Evolutionary conservation across 2,888 invertebrate species (phyloP), one percentile per base, ranked within the genome.

Genomic region (Andrena minutula): DNA sequence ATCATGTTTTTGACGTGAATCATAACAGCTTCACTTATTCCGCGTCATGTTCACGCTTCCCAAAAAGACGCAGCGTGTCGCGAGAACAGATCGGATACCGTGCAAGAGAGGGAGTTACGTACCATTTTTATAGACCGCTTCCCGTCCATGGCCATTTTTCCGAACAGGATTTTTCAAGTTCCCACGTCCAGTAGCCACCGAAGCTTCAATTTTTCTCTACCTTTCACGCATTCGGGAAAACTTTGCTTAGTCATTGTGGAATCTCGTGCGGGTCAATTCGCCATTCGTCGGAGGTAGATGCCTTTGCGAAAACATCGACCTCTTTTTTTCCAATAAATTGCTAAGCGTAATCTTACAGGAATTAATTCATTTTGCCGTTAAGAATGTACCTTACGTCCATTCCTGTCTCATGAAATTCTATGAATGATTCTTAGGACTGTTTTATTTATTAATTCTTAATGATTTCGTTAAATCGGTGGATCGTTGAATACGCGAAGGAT

Each of bases 201-300:
- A 83, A 83, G 76, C 64, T 51, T 70, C 49, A 70, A 82, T 89
- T 90, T 91, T 89, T 83, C 82, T 77, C 79, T 85, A 82, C 79
- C 88, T 89, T 91, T 91, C 87, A 84, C 84, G 84, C 85, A 88
- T 90, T 91, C 86, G 84, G 81, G 75, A 86, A 76, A 86, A 92
- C 90, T 90, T 89, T 90, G 93, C 93, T 91, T 91, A 90, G 92
- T 93, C 93, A 93, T 93, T 78, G 83, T 91, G 47, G 68, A 63
- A 68, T 66, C 32, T 69, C 74, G 35, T 16, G 56, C 72, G 56
- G 58, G 49, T 58, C 63, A 64, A n/a, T 23, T 79, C 61, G 68
- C 84, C 86, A 84, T 86, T 77, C 16, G 47, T 16, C n/a, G 3
- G 26, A 6, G 7, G 10, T 32, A 41, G 16, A n/a, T 49, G 61